These are phyloP conservation scores for Hippocampus guttulatus DNA, from an alignment of 2,113 vertebrate species.

Conservation along the genomic window DNA sequence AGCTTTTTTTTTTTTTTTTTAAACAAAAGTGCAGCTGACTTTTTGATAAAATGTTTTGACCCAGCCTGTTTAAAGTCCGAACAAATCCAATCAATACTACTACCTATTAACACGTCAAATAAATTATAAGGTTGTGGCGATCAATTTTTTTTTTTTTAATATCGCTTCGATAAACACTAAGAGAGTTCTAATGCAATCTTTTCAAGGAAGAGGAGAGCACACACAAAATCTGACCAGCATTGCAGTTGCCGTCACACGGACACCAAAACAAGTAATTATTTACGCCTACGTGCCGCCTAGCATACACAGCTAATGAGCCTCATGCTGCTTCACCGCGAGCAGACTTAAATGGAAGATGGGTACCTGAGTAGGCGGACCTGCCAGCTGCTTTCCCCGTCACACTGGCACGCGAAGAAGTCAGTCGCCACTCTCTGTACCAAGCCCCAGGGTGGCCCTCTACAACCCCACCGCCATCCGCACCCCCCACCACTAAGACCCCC, in stretches of 20 bases:
- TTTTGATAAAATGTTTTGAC: too few relatives aligned
- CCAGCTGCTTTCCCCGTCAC: constrained; percentile 32
- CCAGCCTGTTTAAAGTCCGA: background rate
- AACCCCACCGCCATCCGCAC: constrained; percentile 19
- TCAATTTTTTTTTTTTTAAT: too few relatives aligned
- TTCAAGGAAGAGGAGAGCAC: background rate
- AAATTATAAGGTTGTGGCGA: too few relatives aligned
- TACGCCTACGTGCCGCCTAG: background rate
- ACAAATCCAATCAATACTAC: too few relatives aligned
- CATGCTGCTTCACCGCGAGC: background rate
- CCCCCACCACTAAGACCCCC: constrained; percentile 29
- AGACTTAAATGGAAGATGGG: constrained; percentile 7
- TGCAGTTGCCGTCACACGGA: background rate
- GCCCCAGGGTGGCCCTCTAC: constrained; percentile 54
- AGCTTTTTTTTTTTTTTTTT: too few relatives aligned
- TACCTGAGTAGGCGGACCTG: constrained; percentile 54
- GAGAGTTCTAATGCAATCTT: background rate
- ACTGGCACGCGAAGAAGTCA: constrained; percentile 40
- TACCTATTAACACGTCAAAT: too few relatives aligned
- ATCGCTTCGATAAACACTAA: background rate
- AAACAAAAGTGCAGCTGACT: too few relatives aligned
- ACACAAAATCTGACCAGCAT: background rate
- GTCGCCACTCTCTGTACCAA: constrained; percentile 70
- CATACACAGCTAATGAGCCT: background rate
- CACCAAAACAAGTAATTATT: background rate